Conservation (phyloP, 23 tunicate species). For the Diplosoma virens region DNA sequence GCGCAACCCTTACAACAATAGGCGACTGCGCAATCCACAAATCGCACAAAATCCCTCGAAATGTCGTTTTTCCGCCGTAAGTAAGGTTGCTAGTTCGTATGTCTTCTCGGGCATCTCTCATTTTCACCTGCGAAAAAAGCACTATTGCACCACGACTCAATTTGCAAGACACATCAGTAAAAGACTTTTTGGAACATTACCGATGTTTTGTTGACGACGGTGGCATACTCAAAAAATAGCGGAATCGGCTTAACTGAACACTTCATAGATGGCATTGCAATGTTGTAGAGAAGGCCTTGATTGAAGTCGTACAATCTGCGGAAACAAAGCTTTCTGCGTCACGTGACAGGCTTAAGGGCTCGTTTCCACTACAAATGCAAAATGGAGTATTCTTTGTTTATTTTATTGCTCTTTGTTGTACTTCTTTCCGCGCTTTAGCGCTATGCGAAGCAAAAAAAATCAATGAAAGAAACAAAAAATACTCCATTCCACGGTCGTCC, state of each 20-base stretch:
- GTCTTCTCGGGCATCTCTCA: background rate
- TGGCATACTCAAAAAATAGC: background rate
- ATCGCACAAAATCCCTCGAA: background rate
- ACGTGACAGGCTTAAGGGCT: no score
- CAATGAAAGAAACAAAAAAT: no score
- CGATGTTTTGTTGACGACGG: background rate
- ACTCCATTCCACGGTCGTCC: no score
- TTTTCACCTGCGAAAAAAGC: background rate
- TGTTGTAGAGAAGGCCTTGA: background rate
- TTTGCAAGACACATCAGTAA: background rate
- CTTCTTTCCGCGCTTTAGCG: no score
- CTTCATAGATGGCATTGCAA: background rate
- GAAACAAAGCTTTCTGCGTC: no score
- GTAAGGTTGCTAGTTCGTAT: background rate
- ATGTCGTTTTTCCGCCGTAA: background rate
- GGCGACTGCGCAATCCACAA: slow-evolving; percentile 2
- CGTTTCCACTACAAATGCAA: no score
- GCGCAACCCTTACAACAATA: no score
- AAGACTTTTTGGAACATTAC: background rate
- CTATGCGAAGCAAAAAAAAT: no score
- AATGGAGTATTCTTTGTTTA: no score
- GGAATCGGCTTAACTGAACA: slow-evolving; percentile 2
- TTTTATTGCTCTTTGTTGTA: no score
- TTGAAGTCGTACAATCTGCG: slow-evolving; percentile 7
- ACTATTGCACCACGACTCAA: background rate